Base-by-base conservation (phyloP, 1,140 invertebrate species). In the Oryzaephilus surinamensis region DNA sequence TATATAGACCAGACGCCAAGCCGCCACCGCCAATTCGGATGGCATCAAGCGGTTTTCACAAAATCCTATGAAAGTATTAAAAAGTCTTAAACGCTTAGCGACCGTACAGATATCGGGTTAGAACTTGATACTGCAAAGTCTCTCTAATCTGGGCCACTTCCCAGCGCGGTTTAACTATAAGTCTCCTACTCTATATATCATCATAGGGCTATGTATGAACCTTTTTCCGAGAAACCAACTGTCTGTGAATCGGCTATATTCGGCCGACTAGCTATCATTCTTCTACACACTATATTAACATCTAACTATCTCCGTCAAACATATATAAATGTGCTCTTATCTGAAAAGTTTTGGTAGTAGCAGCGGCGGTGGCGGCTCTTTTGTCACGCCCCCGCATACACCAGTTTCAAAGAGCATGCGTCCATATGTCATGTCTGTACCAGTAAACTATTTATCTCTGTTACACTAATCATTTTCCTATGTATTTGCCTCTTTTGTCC, bases 121-220 rank as follows among this genome's bases (percentile, higher is more conserved):
- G 50, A 49, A 55, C 51, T 59, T 60, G 60, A 60, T 58, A 50
- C 60, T 56, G 52, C 53, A 60, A 62, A 62, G 57, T 60, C 58
- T 54, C 70, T 72, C 64, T 74, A 73, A 73, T 73, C 71, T 74
- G 69, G 71, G 66, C 72, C 72, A 72, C 72, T 74, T 74, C 70
- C 72, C 72, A 69, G 61, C 70, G 66, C 70, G 71, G 71, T 73
- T 72, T 73, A 70, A 72, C 68, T 66, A 68, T 74, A 73, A 72
- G 70, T 74, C 71, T 69, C 65, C 65, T 66, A 71, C 70, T 73
- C 72, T 72, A 73, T 74, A 73, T 71, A 73, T 74, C 71, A 73
- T 72, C 67, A 51, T 50, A 50, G 50, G 48, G 41, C 43, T 42
- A 49, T 41, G 46, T 47, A 32, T 38, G 36, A 45, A 48, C 47